These are phyloP conservation scores for Phrynosoma platyrhinos DNA, from an alignment of 2,113 vertebrate genomes.

Conservation along the genomic window DNA sequence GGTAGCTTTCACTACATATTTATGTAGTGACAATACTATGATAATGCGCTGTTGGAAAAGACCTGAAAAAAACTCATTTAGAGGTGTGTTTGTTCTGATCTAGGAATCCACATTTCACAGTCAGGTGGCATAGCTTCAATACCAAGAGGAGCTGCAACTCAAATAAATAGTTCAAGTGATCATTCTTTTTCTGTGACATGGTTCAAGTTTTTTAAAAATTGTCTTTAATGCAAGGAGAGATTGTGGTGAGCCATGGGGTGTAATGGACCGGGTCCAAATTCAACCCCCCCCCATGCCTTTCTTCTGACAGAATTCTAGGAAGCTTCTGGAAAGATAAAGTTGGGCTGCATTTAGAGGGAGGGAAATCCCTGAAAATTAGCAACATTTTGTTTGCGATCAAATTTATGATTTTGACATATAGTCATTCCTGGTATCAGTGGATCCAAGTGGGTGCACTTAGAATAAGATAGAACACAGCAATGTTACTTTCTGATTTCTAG, in stretches of 20 bases:
- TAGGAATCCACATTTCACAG: not conserved
- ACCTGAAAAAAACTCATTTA: not conserved
- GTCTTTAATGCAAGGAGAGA: fast-evolving
- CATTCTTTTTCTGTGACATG: too few relatives aligned
- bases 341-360: not conserved
- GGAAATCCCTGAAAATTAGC: not conserved
- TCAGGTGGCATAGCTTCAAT: not conserved
- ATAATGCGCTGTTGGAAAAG: not conserved
- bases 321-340: not conserved
- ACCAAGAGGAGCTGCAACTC: not conserved
- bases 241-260: fast-evolving
- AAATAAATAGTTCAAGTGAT: not conserved
- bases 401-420: not conserved
- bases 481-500: not conserved
- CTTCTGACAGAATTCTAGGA: not conserved
- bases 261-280: not conserved
- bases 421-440: not conserved
- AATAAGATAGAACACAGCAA: not conserved
- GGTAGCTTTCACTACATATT: constrained; percentile 19
- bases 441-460: not conserved
- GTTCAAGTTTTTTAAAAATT: not conserved
- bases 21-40: not conserved
- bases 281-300: not conserved
- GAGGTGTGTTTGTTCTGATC: not conserved
- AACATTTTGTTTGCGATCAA: not conserved